These are phyloP conservation scores for Molorchus minor DNA, from an alignment of 2,888 invertebrate species.

Conservation along the genomic window DNA sequence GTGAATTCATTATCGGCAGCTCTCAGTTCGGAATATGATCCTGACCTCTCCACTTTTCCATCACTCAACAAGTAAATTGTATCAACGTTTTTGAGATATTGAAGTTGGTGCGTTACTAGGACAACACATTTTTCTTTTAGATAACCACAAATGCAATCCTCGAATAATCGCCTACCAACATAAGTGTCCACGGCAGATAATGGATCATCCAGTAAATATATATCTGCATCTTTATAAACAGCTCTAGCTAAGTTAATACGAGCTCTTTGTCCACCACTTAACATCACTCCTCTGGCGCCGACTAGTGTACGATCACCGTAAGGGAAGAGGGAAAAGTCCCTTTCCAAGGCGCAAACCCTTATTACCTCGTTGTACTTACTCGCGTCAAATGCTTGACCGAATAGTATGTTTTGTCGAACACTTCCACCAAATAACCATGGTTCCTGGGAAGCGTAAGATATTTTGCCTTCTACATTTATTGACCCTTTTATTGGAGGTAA, in stretches of 20 bases:
- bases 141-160: constrained; percentile 75
- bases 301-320: constrained; percentile 83
- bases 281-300: constrained; percentile 75
- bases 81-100: constrained; percentile 68
- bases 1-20: constrained; percentile 79
- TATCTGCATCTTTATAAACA: constrained; percentile 82
- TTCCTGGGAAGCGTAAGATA: constrained; percentile 84
- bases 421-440: constrained; percentile 85
- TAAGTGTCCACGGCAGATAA: constrained; percentile 88
- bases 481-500: constrained; percentile 72
- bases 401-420: constrained; percentile 89
- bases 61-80: constrained; percentile 68
- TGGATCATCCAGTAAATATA: constrained; percentile 89
- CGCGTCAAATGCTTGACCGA: constrained; percentile 78
- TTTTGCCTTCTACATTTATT: constrained; percentile 72
- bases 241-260: constrained; percentile 86
- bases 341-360: constrained; percentile 73
- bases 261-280: constrained; percentile 85
- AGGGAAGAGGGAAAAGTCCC: constrained; percentile 77
- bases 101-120: constrained; percentile 78
- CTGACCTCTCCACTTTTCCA: constrained; percentile 67
- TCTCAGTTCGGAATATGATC: constrained; percentile 74
- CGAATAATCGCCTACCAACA: constrained; percentile 86
- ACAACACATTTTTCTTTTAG: constrained; percentile 74
- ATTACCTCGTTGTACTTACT: constrained; percentile 73